Evolutionary conservation across 2,113 vertebrate genomes (phyloP).

Genomic region (Neotoma lepida): DNA sequence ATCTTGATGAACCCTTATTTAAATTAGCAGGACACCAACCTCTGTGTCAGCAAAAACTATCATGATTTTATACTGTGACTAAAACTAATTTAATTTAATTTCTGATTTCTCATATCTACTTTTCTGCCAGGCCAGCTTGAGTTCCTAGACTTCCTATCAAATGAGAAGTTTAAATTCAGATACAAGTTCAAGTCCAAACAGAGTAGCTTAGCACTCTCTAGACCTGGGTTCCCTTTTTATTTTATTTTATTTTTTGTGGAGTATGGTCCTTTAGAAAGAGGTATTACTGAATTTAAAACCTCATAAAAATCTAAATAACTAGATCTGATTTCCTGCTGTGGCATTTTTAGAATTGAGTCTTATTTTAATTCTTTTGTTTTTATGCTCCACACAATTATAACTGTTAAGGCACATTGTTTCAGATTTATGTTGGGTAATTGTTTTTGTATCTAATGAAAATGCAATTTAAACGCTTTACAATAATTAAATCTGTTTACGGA

Average conservation of each 20-base stretch:
- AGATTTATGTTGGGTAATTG: not conserved
- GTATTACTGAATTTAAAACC: constrained; percentile 15
- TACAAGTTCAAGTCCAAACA: not conserved
- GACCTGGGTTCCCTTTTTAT: not conserved
- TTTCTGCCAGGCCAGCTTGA: not conserved
- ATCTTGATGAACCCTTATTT: not conserved
- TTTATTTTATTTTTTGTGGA: not conserved
- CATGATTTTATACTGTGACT: not conserved
- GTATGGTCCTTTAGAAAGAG: not conserved
- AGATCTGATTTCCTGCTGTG: not conserved
- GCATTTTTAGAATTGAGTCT: not conserved
- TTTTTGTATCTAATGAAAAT: constrained; percentile 30
- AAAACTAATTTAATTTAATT: not conserved
- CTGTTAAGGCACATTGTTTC: not conserved
- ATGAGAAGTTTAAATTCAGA: not conserved
- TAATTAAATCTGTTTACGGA: not conserved
- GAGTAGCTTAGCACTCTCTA: not conserved
- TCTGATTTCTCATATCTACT: not conserved
- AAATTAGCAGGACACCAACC: not conserved
- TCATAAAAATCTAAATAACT: constrained; percentile 17
- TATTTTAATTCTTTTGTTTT: not conserved
- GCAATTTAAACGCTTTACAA: not conserved
- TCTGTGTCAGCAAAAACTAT: not conserved
- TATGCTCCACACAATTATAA: not conserved
- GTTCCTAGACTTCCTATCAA: not conserved